phyloP scores from a whole-genome alignment of 2,113 vertebrate genomes.

The Nothocercus nigrocapillus region DNA sequence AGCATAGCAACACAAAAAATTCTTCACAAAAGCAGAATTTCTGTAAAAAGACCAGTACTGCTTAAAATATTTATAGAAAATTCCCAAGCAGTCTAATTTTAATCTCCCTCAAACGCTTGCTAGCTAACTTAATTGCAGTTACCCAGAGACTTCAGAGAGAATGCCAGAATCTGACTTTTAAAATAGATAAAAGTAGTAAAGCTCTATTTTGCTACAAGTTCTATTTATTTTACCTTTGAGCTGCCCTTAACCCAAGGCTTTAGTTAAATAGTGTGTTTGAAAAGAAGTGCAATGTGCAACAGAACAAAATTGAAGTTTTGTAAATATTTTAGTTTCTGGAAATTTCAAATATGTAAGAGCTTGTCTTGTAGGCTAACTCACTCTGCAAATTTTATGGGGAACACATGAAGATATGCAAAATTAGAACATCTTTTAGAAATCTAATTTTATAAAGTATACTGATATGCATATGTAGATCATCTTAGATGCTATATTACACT shows the following conservation, averaged over 20 bases:
- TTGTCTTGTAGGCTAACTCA: not conserved
- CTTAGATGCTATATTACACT: not conserved
- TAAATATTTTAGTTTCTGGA: not conserved
- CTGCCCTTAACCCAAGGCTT: not conserved
- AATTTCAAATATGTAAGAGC: not conserved
- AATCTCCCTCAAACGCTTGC: not conserved
- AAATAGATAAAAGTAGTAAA: not conserved
- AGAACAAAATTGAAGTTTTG: not conserved
- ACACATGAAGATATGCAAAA: rapidly evolving
- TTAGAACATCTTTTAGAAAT: not conserved
- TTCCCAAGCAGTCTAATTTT: not conserved
- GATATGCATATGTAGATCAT: not conserved
- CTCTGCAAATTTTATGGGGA: not conserved
- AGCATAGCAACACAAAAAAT: rapidly evolving
- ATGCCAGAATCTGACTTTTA: not conserved
- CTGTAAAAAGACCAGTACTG: rapidly evolving
- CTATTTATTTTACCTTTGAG: not conserved
- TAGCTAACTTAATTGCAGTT: not conserved
- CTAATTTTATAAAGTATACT: not conserved
- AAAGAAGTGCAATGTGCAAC: not conserved
- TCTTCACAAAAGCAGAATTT: not conserved
- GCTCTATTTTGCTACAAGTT: not conserved
- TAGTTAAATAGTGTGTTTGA: not conserved
- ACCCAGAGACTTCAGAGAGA: not conserved
- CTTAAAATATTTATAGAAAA: not conserved